These are phyloP conservation scores for Peromyscus nudipes DNA, from an alignment of 2,797 vertebrate genomes.

Conservation along the genomic window DNA sequence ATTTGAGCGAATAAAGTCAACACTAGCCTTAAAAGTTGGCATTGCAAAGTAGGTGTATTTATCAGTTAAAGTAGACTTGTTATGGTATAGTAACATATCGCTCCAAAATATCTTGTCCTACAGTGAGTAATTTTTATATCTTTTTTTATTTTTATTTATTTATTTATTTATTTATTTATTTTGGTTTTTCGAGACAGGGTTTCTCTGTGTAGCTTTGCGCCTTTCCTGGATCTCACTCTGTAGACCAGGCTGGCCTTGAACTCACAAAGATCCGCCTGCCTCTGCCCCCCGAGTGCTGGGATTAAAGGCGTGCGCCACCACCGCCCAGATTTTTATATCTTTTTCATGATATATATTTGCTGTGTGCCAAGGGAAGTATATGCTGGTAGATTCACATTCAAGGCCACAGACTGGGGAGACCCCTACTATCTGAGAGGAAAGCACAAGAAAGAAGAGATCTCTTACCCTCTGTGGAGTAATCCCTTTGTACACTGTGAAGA, in stretches of 20 bases:
- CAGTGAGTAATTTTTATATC: not conserved
- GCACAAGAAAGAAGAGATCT: not conserved
- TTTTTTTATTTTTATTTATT: not conserved
- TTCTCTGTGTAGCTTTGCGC: too few relatives aligned
- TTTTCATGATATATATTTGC: not conserved
- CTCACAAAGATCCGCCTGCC: too few relatives aligned
- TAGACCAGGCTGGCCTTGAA: too few relatives aligned
- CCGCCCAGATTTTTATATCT: not conserved
- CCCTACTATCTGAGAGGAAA: not conserved
- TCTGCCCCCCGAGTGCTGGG: too few relatives aligned
- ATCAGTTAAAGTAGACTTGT: not conserved
- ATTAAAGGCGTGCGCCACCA: too few relatives aligned
- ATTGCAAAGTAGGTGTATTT: not conserved
- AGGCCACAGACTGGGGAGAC: not conserved
- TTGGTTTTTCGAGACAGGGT: too few relatives aligned
- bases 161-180: too few relatives aligned
- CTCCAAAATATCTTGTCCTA: not conserved
- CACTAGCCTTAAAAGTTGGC: not conserved
- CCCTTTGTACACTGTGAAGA: too few relatives aligned
- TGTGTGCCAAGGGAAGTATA: not conserved
- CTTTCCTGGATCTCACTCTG: too few relatives aligned
- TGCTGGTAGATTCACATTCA: not conserved
- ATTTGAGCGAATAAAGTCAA: not conserved
- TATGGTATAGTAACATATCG: not conserved
- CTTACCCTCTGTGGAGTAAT: not conserved